These are phyloP conservation scores for Mirza zaza DNA, from an alignment of 2,113 vertebrate genomes.

Conservation along the genomic window DNA sequence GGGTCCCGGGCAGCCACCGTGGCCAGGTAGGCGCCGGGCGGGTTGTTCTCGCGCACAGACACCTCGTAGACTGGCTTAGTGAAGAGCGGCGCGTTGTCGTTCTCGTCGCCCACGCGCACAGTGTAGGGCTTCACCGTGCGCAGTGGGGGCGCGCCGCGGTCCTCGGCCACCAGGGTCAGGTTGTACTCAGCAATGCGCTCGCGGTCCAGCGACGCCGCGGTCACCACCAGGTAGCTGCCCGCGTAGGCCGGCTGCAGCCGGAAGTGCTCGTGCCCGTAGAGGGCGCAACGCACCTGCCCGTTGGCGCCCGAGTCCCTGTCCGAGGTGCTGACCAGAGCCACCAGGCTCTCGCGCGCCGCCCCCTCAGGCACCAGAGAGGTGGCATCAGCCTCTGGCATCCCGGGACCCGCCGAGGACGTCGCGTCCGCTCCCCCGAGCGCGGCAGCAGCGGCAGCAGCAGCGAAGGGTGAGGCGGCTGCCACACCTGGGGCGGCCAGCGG, in stretches of 20 bases:
- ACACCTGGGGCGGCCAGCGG: too few relatives aligned
- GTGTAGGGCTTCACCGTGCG: conserved; percentile 90
- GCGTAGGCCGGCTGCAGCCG: conserved; percentile 92
- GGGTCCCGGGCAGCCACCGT: too few relatives aligned
- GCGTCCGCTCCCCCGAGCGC: too few relatives aligned
- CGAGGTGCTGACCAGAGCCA: conserved; percentile 94
- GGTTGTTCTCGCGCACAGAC: conserved; percentile 91
- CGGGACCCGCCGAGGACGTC: conserved; percentile 64
- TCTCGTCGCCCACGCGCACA: conserved; percentile 91
- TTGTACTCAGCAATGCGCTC: conserved; percentile 94
- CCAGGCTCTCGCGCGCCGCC: conserved; percentile 91
- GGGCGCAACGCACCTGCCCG: conserved; percentile 92
- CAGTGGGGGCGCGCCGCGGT: conserved; percentile 90
- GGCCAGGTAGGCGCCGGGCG: too few relatives aligned
- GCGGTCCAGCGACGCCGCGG: conserved; percentile 87
- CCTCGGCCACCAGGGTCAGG: conserved; percentile 94
- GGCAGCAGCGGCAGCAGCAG: too few relatives aligned
- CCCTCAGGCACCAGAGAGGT: conserved; percentile 83
- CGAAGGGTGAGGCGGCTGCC: too few relatives aligned
- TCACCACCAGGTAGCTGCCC: conserved; percentile 95
- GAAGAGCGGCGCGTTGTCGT: conserved; percentile 93
- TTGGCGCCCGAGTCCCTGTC: conserved; percentile 94
- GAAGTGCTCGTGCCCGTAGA: conserved; percentile 93
- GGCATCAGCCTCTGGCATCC: conserved; percentile 73
- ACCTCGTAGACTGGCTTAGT: conserved; percentile 89